Conservation (phyloP, 1,140 invertebrate genomes). For the Protaetia brevitarsis region DNA sequence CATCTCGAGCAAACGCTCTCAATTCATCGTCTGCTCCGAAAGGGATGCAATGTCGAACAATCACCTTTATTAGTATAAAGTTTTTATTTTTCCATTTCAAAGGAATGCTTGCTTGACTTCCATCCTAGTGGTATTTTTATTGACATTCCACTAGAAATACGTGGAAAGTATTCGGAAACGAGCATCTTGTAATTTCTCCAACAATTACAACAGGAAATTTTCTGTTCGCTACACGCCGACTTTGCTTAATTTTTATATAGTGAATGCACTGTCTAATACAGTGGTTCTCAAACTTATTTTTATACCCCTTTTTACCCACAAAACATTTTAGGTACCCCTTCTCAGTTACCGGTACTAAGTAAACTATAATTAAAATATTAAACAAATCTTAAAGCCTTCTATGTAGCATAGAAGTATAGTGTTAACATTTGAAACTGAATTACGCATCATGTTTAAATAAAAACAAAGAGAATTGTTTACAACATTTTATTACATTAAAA, state of each 20-base stretch:
- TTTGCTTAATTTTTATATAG: neutral
- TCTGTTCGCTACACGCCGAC: neutral
- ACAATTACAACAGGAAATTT: slow-evolving; percentile 30
- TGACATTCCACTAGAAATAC: slow-evolving; percentile 26
- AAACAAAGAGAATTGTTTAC: no score
- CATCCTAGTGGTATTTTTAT: slow-evolving; percentile 26
- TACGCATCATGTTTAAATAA: no score
- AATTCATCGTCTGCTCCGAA: neutral
- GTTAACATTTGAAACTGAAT: no score
- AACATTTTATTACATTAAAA: no score
- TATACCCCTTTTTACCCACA: no score
- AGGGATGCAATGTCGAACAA: slow-evolving; percentile 22
- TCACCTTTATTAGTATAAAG: slow-evolving; percentile 25
- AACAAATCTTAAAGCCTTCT: no score
- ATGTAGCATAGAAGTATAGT: no score
- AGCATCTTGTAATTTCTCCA: slow-evolving; percentile 21
- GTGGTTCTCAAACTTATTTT: no score
- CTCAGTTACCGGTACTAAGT: no score
- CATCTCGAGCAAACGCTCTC: neutral
- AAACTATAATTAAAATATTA: no score
- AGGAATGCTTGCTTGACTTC: slow-evolving; percentile 27
- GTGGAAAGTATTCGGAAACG: slow-evolving; percentile 24
- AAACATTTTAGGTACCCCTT: no score
- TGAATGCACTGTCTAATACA: no score
- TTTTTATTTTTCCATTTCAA: slow-evolving; percentile 25